phyloP scores from a whole-genome alignment of 1,140 invertebrate species.

The Samia ricini region DNA sequence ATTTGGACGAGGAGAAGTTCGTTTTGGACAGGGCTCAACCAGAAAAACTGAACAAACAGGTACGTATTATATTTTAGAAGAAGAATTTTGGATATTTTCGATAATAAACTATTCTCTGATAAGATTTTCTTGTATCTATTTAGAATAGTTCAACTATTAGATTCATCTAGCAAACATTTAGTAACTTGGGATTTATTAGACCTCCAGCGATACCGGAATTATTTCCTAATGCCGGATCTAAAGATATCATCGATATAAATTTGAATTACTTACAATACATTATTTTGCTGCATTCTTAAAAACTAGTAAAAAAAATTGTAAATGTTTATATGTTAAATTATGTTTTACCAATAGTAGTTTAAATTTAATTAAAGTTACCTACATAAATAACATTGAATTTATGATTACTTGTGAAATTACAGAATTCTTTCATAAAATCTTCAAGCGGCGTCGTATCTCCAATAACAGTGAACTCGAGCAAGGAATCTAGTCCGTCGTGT shows the following conservation, averaged over 20 bases:
- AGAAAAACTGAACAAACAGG: conserved; percentile 72
- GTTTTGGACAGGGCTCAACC: conserved; percentile 68
- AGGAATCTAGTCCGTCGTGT: conserved; percentile 74
- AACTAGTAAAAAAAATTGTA: too few relatives aligned
- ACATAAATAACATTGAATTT: neutral
- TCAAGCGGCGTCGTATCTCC: conserved; percentile 62
- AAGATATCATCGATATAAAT: too few relatives aligned
- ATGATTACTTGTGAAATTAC: conserved; percentile 5
- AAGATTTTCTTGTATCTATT: too few relatives aligned
- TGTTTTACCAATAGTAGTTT: neutral
- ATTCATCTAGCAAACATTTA: too few relatives aligned
- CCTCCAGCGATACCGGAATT: too few relatives aligned
- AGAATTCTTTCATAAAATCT: conserved; percentile 69
- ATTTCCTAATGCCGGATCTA: too few relatives aligned
- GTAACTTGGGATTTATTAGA: too few relatives aligned
- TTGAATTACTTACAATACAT: too few relatives aligned
- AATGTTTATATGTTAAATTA: neutral
- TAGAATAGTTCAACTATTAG: too few relatives aligned
- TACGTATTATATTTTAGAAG: conserved; percentile 18
- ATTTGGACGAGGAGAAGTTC: conserved; percentile 66
- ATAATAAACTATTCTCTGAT: too few relatives aligned
- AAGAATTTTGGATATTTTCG: neutral
- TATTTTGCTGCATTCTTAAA: too few relatives aligned
- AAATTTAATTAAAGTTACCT: neutral
- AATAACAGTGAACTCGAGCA: conserved; percentile 61